Evolutionary conservation across 2,113 vertebrate genomes (phyloP), one percentile per base, ranked within the genome.

Genomic region (Lathamus discolor): DNA sequence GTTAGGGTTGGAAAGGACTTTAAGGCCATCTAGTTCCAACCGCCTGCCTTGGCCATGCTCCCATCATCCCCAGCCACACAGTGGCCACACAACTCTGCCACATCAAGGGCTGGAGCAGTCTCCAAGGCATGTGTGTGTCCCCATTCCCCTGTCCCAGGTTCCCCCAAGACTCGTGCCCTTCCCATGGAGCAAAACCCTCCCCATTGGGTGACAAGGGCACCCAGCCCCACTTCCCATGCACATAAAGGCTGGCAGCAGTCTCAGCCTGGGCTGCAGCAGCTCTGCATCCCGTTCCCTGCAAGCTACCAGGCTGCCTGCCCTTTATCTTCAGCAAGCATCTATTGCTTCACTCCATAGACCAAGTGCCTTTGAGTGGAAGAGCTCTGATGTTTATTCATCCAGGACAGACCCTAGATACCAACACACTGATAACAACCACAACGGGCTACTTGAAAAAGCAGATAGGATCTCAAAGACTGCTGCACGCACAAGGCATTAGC

Each of bases 401-500:
- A 37, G 72, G 85, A 79, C 90, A 95, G 82, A 48, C 83, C 90
- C 67, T 9, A 90, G 92, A 90, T 92, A 76, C 27, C 35, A 37
- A 57, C 6, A 2, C 11, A 7, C 66, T 73, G 95, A 95, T 90
- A 94, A 82, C 29, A 82, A 70, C 46, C 27, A 44, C 57, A 76
- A 88, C 7, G 11, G 27, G 72, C 83, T 86, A 83, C 83, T 91
- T 81, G 63, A 83, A 74, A 76, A 62, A 23, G 80, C 59, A 49
- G 96, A 95, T 96, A 86, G 76, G 68, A 95, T 95, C 91, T 94
- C 76, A 18, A 23, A 57, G 13, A 33, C 55, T 69, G 66, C 61
- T 49, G 46, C 76, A 20, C 7, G 2, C 77, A 49, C 33, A n/a
- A 68, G 59, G 83, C 86, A 62, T 61, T 69, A 90, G 41, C 83